Evolutionary conservation across 2,797 vertebrate genomes (phyloP), one percentile per base, ranked within the genome.

Genomic region (Leptodactylus fallax): DNA sequence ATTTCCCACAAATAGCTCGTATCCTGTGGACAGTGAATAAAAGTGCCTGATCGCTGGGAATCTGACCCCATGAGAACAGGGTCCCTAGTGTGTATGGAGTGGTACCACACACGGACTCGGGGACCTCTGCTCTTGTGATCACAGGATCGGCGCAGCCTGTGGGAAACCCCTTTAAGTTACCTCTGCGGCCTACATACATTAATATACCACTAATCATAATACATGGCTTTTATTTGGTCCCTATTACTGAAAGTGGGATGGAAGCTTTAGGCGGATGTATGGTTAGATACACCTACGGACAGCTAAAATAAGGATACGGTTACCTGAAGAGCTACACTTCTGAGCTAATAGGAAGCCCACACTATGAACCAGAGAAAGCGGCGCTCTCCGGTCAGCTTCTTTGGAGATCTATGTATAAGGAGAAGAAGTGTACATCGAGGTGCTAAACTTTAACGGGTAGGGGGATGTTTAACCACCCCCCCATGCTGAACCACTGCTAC

Each of bases 171-270:
- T n/a, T n/a, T 85, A 47, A 25, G 56, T 55, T 25, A n/a, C 4
- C 25, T 49, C 45, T 61, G 58, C 58, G 65, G 21, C 51, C 65
- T 47, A 67, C 27, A 60, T n/a, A 49, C 67, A 67, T 55, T 51
- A 45, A 23, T 21, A 71, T 51, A 21, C 7, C 77, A 13, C 49
- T 85, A 69, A 80, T 51, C 47, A 4, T 2, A 45, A 51, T 47
- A 63, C 82, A 81, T 88, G 87, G 87, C 76, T 88, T 87, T 85
- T 85, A 80, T 79, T 80, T 83, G 76, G 82, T 78, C 82, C 82
- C 53, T 49, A 9, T 61, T 53, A 71, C 74, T 47, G 74, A 63
- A 81, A 51, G 58, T 63, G 45, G 56, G 83, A 36, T 83, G 36
- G 63, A 83, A 23, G 56, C 61, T 21, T 63, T 63, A 78, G 17